Evolutionary conservation across 1,140 invertebrate species (phyloP), one percentile per base, ranked within the genome.

Genomic region (Euura saliciscinereae): DNA sequence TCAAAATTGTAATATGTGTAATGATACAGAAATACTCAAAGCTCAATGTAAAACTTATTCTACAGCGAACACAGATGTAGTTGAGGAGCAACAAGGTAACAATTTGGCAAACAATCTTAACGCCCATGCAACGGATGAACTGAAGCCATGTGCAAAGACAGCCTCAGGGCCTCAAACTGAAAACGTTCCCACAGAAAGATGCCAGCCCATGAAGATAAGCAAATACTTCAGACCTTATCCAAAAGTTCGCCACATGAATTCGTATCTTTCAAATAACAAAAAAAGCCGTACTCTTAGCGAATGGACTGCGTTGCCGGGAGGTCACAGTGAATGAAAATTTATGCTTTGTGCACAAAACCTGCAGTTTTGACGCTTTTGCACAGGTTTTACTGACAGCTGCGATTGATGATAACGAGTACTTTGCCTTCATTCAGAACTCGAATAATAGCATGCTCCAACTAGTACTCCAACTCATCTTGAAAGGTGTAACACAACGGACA

Each of bases 331-430:
- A 66, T 66, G 72, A 28, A 8, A 70, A 73, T 5, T 64, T 28
- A 44, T 70, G 70, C 59, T 73, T 44, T 45, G 51, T 69, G 10
- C 44, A 28, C 7, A 73, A 73, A 13, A 70, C 72, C 3, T 73
- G 72, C 45, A 65, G 59, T 66, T 73, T 73, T 45, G 72, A 70
- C 64, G 66, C 72, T 3, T 43, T 73, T 2, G 64, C 70, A 10
- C 65, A 73, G 4, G 43, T 73, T 13, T 43, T 70, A 10, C 44
- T 65, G 68, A 70, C 43, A 13, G 68, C 72, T 10, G 68, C 51
- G 8, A 73, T 73, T 43, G 68, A 73, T 66, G 45, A 73, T 44
- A 45, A 46, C 13, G n/a, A 70, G 8, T 73, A 73, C 64, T 69
- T 69, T 44, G 68, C 44, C 6, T 70, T 69, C 43, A 13, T 73